phyloP scores from a whole-genome alignment of 1,140 invertebrate genomes.

The Wasmannia auropunctata region DNA sequence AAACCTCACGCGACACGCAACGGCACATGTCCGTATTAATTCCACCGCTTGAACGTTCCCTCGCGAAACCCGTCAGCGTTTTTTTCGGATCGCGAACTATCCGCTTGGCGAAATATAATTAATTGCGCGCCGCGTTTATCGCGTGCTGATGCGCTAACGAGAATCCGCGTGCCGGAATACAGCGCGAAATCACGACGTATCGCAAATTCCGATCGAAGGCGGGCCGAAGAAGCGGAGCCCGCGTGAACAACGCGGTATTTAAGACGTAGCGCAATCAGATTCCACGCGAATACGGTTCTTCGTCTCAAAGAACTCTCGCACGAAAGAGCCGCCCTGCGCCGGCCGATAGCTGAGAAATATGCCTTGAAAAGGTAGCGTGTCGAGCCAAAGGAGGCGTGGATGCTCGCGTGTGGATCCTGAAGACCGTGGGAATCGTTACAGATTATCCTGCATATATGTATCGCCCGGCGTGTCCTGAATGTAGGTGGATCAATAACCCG shows the following conservation, averaged over 20 bases:
- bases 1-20: neutral
- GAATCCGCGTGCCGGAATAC: neutral
- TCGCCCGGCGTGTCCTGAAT: neutral
- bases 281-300: neutral
- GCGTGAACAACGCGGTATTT: neutral
- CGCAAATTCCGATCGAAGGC: neutral
- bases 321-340: constrained; percentile 37
- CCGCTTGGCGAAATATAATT: constrained; percentile 21
- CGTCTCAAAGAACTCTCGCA: neutral
- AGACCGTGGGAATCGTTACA: constrained; percentile 63
- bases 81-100: neutral
- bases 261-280: constrained; percentile 10
- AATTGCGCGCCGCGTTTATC: constrained; percentile 17
- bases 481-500: constrained; percentile 20
- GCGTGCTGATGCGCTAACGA: neutral
- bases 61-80: neutral
- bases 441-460: constrained; percentile 46
- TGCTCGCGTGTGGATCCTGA: constrained; percentile 63
- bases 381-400: constrained; percentile 23
- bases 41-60: neutral
- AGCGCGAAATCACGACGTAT: constrained; percentile 15
- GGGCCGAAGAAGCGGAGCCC: neutral
- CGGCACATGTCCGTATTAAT: neutral
- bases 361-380: constrained; percentile 62
- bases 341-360: constrained; percentile 41